Evolutionary conservation across 2,888 invertebrate genomes (phyloP).

Genomic region (Leucozona laternaria): DNA sequence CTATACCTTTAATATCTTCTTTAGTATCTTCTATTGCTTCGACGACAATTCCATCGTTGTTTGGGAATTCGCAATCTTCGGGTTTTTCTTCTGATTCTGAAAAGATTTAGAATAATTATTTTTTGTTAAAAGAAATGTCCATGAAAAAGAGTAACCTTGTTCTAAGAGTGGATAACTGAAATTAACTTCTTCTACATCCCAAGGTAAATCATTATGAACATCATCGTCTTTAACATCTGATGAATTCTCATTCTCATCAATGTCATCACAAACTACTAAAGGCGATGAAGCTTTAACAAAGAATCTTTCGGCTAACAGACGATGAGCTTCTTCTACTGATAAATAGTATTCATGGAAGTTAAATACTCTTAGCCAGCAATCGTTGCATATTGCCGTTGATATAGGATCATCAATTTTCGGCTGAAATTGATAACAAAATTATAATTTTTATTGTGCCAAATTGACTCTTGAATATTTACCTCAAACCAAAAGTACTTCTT

Average conservation of each 20-base stretch:
- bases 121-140: neutral
- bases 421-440: slow-evolving; percentile 72
- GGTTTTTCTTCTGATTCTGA: slow-evolving; percentile 39
- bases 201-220: slow-evolving; percentile 57
- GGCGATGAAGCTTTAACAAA: slow-evolving; percentile 72
- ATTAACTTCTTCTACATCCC: slow-evolving; percentile 47
- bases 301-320: slow-evolving; percentile 80
- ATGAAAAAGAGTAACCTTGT: slow-evolving; percentile 29
- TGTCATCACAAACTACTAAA: slow-evolving; percentile 5
- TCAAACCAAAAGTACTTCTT: slow-evolving; percentile 83
- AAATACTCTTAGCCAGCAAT: slow-evolving; percentile 81
- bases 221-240: slow-evolving; percentile 63
- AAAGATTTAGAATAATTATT: neutral
- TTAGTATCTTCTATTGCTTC: slow-evolving; percentile 4
- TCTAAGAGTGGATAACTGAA: slow-evolving; percentile 35
- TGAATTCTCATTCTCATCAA: slow-evolving; percentile 51
- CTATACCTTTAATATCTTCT: slow-evolving; percentile 44
- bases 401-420: slow-evolving; percentile 80
- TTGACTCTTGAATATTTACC: slow-evolving; percentile 75
- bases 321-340: slow-evolving; percentile 81
- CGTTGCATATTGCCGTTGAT: slow-evolving; percentile 80
- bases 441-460: neutral
- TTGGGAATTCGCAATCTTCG: neutral
- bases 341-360: slow-evolving; percentile 82
- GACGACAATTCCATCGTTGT: neutral